Conservation (phyloP, 2,113 vertebrate species). For the Scopus umbretta region DNA sequence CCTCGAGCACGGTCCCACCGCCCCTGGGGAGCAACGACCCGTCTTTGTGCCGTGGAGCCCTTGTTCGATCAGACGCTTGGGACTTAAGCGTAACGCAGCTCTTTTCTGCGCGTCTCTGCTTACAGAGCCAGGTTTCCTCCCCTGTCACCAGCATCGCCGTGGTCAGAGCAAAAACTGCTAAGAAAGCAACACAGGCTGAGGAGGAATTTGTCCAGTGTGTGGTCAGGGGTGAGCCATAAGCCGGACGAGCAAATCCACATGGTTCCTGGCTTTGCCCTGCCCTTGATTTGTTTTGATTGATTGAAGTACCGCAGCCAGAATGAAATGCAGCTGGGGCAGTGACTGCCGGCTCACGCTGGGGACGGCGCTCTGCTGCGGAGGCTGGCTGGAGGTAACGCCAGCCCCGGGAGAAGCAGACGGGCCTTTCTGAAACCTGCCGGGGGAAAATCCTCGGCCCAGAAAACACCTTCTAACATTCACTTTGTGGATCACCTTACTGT, state of each 20-base stretch:
- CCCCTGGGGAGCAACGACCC: fast-evolving
- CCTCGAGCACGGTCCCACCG: fast-evolving
- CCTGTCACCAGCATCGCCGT: background rate
- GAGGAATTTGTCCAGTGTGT: background rate
- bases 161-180: background rate
- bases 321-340: background rate
- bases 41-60: background rate
- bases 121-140: background rate
- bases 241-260: background rate
- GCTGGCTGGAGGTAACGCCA: background rate
- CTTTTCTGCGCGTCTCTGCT: background rate
- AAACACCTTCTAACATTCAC: background rate
- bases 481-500: background rate
- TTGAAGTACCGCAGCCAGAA: background rate
- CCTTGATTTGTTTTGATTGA: background rate
- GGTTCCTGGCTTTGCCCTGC: background rate
- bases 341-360: background rate
- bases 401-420: background rate
- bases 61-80: background rate
- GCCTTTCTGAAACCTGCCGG: background rate
- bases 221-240: background rate
- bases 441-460: background rate
- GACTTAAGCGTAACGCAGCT: fast-evolving
- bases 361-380: background rate
- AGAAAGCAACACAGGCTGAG: background rate